Percentiles rank a stretch among this genome's conserved stretches.
Conservation (phyloP, 2,888 invertebrate species). For the Leucophenga maculata region DNA sequence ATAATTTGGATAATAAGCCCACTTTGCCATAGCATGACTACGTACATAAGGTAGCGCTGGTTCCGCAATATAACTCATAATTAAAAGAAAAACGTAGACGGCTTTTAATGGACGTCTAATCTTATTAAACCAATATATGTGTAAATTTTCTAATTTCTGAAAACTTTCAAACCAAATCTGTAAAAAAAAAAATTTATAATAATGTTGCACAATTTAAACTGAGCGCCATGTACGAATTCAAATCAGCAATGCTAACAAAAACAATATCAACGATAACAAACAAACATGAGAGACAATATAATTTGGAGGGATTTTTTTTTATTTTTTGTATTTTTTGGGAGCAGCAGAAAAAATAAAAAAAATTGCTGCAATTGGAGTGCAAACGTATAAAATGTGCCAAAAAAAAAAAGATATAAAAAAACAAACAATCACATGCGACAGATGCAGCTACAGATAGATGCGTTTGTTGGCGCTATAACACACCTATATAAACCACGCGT, state of each 20-base stretch:
- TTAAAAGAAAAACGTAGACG: too few relatives aligned
- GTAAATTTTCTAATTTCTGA: not conserved
- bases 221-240: constrained; percentile 13
- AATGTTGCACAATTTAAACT: constrained; percentile 15
- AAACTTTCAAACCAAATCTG: too few relatives aligned
- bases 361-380: constrained; percentile 16
- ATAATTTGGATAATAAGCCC: too few relatives aligned
- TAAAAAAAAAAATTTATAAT: not conserved
- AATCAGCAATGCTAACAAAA: constrained; percentile 1
- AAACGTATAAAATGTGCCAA: not conserved
- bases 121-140: too few relatives aligned
- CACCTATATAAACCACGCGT: constrained; percentile 9
- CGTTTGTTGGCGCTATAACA: constrained; percentile 7
- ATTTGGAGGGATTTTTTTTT: not conserved
- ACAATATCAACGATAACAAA: too few relatives aligned
- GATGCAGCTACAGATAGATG: constrained; percentile 14
- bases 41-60: too few relatives aligned
- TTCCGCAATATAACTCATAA: too few relatives aligned
- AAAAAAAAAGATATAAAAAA: not conserved
- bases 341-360: constrained; percentile 6
- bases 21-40: too few relatives aligned
- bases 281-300: constrained; percentile 12
- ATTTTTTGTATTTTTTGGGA: not conserved
- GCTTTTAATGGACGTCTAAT: too few relatives aligned
- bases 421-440: not conserved